Conservation (phyloP, 2,888 invertebrate genomes). For the Stenodema calcarata region DNA sequence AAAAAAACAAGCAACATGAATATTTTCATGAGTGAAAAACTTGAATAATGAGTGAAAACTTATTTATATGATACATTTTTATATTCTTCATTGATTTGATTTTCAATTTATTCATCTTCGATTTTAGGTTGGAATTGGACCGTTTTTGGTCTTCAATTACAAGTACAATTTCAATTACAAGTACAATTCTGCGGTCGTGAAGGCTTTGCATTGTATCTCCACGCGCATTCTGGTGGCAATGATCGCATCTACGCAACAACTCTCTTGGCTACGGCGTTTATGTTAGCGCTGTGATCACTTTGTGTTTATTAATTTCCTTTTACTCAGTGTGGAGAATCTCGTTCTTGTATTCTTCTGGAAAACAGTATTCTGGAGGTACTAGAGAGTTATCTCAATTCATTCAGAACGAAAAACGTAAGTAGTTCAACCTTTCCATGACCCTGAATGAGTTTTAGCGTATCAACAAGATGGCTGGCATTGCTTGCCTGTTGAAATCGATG, state of each 20-base stretch:
- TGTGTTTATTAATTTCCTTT: not conserved
- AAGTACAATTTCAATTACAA: too few relatives aligned
- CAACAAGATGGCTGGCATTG: slow-evolving; percentile 25
- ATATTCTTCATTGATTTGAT: too few relatives aligned
- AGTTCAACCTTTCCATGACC: not conserved
- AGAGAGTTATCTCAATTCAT: slow-evolving; percentile 35
- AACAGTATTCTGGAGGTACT: slow-evolving; percentile 35
- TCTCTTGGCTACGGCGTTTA: not conserved
- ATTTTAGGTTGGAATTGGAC: too few relatives aligned
- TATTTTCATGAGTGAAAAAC: too few relatives aligned
- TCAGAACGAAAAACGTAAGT: slow-evolving; percentile 38
- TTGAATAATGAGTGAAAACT: too few relatives aligned
- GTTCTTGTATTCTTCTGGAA: not conserved
- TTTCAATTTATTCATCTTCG: too few relatives aligned
- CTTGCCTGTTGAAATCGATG: not conserved
- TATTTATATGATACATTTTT: too few relatives aligned
- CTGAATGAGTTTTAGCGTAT: not conserved
- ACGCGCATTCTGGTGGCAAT: not conserved
- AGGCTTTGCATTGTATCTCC: not conserved
- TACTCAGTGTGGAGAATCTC: not conserved
- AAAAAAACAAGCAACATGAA: too few relatives aligned
- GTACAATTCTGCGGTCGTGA: too few relatives aligned
- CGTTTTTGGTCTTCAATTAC: too few relatives aligned
- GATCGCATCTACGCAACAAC: not conserved
- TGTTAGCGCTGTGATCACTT: not conserved